Evolutionary conservation across 2,113 vertebrate genomes (phyloP), one percentile per base, ranked within the genome.

Genomic region (Uria aalge): DNA sequence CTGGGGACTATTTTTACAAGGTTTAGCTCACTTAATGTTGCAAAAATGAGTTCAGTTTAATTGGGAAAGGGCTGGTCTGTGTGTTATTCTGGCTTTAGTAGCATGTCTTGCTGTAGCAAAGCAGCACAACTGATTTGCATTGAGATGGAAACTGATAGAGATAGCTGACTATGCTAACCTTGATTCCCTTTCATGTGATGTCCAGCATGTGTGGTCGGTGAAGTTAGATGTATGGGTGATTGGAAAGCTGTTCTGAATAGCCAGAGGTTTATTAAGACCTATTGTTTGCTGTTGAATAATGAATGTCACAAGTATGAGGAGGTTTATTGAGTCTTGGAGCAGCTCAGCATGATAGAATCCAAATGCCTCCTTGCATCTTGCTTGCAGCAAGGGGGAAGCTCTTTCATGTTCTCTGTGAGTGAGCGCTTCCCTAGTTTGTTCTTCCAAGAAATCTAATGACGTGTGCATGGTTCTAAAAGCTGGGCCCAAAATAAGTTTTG

Each of bases 231-330:
- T 68, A 47, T 74, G 45, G 30, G 43, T 79, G n/a, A 76, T 36
- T 85, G 56, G 60, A 80, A 82, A 86, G 62, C 64, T 91, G 36
- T 78, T 41, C 5, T 88, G 72, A 92, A 72, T 88, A 74, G 73
- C 83, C 64, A 62, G 7, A 93, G 69, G 71, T 92, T 96, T 95
- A 57, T 95, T 96, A 96, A 82, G 83, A 41, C 30, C 45, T 85
- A 30, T 85, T 76, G 91, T 75, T 69, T 86, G 75, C 64, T 83
- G 26, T 83, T 96, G 78, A 90, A 82, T 92, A 91, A 88, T 27
- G 56, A 87, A 40, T 69, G 15, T 92, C 76, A 55, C 47, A 77
- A 64, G 38, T 69, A n/a, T 11, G 19, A 77, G 56, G 57, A 53
- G 17, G 83, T 94, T 66, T 53, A 45, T 8, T 88, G 19, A 38